Evolutionary conservation across 2,888 invertebrate genomes (phyloP), one percentile per base, ranked within the genome.

Genomic region (Drosophila anceps): DNA sequence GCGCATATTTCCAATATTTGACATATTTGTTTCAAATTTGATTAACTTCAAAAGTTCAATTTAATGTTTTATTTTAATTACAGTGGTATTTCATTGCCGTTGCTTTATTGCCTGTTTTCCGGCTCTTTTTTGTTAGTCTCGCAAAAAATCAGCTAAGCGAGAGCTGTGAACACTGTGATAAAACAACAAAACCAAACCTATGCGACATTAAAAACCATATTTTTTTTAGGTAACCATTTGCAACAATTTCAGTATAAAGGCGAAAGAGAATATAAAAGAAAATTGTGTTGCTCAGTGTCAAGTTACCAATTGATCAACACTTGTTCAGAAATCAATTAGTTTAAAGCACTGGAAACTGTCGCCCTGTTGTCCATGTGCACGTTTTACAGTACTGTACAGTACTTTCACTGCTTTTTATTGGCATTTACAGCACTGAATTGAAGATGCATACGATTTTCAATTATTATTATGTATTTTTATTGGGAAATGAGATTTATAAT

Each of bases 21-120:
- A 53, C 27, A 65, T 69, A 44, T 37, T 59, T 69, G 41, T 57
- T 63, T 66, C 37, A 46, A 55, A 69, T 61, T 65, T 61, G 65
- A 65, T 75, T 73, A 65, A 75, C 69, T 65, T 46, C 41, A 31
- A 29, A 60, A 44, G 62, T 55, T 46, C 20, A 66, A 69, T 69
- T 69, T 39, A 24, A 75, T 74, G 55, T 65, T 51, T 58, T 6
- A 55, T 50, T 41, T 44, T 15, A 72, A 59, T 72, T 48, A 33
- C 35, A 31, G 13, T 15, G 24, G 27, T 29, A 37, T 41, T 41
- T 46, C 7, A n/a, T 12, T n/a, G 18, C 1, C n/a, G 37, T 7
- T n/a, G n/a, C n/a, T n/a, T 39, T n/a, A n/a, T n/a, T 39, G 15
- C 1, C 1, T n/a, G 37, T n/a, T 15, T 39, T n/a, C n/a, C 37